phyloP scores from a whole-genome alignment of 2,888 invertebrate genomes.

The Patella depressa region DNA sequence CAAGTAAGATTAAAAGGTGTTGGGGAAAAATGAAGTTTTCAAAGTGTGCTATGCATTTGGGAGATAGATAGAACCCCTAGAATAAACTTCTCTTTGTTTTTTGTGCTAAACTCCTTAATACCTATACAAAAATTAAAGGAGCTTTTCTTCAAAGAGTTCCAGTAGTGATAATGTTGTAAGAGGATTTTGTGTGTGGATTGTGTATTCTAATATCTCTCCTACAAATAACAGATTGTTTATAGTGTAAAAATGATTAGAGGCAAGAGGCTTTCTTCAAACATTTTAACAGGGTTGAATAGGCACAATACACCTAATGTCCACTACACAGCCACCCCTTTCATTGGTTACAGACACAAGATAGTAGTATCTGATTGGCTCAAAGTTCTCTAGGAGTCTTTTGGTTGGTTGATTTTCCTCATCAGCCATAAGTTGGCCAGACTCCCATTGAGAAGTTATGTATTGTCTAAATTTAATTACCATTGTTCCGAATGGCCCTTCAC shows the following conservation, averaged over 20 bases:
- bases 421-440: not conserved
- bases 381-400: not conserved
- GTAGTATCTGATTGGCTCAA: not conserved
- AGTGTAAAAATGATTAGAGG: constrained; percentile 7
- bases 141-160: constrained; percentile 4
- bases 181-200: not conserved
- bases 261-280: constrained; percentile 5
- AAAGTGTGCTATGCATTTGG: not conserved
- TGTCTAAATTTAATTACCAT: constrained; percentile 1
- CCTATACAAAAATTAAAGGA: not conserved
- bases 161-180: not conserved
- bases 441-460: constrained; percentile 11
- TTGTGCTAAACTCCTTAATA: constrained; percentile 1
- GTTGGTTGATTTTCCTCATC: not conserved
- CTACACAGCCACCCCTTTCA: not conserved
- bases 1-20: constrained; percentile 2
- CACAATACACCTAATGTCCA: not conserved
- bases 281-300: not conserved
- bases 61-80: not conserved
- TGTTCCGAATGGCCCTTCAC: constrained; percentile 1
- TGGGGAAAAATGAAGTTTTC: not conserved
- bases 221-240: constrained; percentile 10
- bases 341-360: not conserved
- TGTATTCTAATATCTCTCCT: constrained; percentile 2
- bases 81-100: constrained; percentile 4